Base-by-base conservation (phyloP, 2,113 vertebrate species). In the Alaudala cheleensis region DNA sequence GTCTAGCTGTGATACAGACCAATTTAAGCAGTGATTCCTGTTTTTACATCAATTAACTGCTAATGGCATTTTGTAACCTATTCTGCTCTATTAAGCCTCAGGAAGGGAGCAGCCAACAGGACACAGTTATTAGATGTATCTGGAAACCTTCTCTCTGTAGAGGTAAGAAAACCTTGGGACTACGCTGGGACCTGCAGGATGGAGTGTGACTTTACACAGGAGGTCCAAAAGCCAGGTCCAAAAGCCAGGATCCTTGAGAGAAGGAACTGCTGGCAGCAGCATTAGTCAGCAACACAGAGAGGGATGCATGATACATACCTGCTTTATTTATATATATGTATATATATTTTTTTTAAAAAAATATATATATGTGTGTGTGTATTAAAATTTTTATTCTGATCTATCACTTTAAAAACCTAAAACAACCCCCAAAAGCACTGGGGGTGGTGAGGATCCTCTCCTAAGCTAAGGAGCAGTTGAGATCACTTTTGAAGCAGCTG, bases 251-350 rank as follows among this genome's bases (percentile, higher is more conserved):
- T 40, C 13, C 31, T 29, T 33, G 18, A 26, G 23, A 61, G 45
- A 58, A 84, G 15, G 23, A 83, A 26, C 37, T 37, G 12, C 22
- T 47, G 49, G 56, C 25, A 83, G 23, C 45, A 67, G 29, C 34
- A 79, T 24, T 5, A 78, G 14, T 6, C 44, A 85, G 57, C 18
- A 50, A 24, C 20, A 72, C 49, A 67, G 42, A 60, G 31, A 47
- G 33, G 12, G 12, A 58, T 54, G 15, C 3, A 21, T 6, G 15
- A 37, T 45, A 66, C 5, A 1, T 47, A 6, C 26, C 45, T 25
- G 12, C 24, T 57, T 5, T 21, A 37, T 3, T 7, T 5, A 42
- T 6, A 14, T 6, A 15, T 4, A 7, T 1, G 8, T 11, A 10
- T 6, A 33, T 10, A 5, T 12, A 22, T 10, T n/a, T n/a, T n/a